Conservation (phyloP, 2,888 invertebrate genomes). For the Megaustenia siamemsis region DNA sequence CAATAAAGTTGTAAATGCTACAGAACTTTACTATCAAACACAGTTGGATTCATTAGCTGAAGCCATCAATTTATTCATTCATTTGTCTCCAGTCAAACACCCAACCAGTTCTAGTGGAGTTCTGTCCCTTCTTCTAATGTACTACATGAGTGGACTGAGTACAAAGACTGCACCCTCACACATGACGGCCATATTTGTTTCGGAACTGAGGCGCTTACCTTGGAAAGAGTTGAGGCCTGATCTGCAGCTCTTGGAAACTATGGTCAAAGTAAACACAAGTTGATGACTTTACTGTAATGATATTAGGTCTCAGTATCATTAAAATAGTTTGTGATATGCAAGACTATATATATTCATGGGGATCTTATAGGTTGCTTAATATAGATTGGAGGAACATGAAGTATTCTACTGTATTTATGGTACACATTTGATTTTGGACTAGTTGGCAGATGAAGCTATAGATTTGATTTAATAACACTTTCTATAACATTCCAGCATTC, state of each 20-base stretch:
- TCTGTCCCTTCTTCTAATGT: slow-evolving; percentile 79
- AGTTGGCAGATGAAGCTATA: no score
- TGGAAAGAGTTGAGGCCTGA: slow-evolving; percentile 88
- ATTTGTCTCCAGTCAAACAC: slow-evolving; percentile 13
- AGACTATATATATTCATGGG: no score
- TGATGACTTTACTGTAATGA: not conserved
- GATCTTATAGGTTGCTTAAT: no score
- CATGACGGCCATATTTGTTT: slow-evolving; percentile 84
- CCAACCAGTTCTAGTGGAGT: slow-evolving; percentile 52
- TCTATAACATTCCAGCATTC: no score
- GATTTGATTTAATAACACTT: no score
- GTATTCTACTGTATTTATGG: no score
- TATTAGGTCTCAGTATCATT: not conserved
- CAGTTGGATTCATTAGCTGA: no score
- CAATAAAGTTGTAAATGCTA: no score
- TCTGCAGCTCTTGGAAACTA: slow-evolving; percentile 85
- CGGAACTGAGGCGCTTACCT: slow-evolving; percentile 85
- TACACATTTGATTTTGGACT: no score
- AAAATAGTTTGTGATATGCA: slow-evolving; percentile 11
- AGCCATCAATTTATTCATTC: not conserved
- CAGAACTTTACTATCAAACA: no score
- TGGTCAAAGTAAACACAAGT: slow-evolving; percentile 83
- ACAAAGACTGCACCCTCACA: slow-evolving; percentile 85
- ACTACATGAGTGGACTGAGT: slow-evolving; percentile 86
- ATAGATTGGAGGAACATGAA: no score